These are phyloP conservation scores for Drosophila busckii DNA, from an alignment of 1,140 invertebrate species.

Conservation along the genomic window DNA sequence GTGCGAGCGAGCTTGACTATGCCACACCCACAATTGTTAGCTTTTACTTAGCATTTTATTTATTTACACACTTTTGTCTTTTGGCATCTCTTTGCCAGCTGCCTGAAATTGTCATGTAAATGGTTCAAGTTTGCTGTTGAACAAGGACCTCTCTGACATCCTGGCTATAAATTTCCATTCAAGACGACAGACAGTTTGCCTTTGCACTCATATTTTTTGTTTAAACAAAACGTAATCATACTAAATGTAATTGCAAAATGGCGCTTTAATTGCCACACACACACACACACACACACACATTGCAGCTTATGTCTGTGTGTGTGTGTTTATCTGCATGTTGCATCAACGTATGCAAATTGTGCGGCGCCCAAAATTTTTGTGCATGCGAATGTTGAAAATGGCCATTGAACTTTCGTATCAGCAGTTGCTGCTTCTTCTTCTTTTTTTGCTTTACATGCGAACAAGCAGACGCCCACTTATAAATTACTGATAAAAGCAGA, in stretches of 20 bases:
- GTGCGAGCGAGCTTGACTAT: no score
- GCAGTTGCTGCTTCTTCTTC: constrained; percentile 36
- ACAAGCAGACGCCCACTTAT: constrained; percentile 43
- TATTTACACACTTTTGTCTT: constrained; percentile 34
- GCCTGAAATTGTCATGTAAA: constrained; percentile 65
- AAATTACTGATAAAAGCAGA: constrained; percentile 33
- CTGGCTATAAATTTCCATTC: constrained; percentile 26
- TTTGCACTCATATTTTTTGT: no score
- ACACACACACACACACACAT: no score
- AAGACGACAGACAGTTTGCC: constrained; percentile 27
- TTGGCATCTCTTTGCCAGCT: constrained; percentile 4
- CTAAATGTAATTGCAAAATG: no score
- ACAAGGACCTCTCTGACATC: constrained; percentile 39
- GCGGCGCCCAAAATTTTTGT: constrained; percentile 52
- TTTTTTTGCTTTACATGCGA: constrained; percentile 59
- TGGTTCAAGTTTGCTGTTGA: constrained; percentile 65
- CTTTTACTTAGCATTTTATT: background rate
- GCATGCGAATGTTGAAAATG: no score
- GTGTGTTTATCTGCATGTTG: no score
- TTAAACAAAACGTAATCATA: no score
- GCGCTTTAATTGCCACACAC: no score
- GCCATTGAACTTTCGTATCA: constrained; percentile 71
- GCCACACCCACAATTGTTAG: constrained; percentile 13
- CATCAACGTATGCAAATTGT: no score
- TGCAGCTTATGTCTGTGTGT: no score